Conservation (phyloP, 2,113 vertebrate species). For the Phyllostomus hastatus region DNA sequence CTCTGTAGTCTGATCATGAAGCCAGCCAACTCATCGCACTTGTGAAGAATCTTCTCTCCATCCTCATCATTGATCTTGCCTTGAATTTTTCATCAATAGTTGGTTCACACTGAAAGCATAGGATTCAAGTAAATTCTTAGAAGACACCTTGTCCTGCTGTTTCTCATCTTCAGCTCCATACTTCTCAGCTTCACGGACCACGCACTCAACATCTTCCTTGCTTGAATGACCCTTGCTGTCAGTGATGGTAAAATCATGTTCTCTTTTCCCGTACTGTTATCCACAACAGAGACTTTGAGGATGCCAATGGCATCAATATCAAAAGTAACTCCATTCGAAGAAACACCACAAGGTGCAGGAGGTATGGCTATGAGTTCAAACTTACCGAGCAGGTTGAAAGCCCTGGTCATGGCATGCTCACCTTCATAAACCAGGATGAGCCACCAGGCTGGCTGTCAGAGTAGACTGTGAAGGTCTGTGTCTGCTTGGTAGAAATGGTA, state of each 20-base stretch:
- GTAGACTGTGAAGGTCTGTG: constrained; percentile 87
- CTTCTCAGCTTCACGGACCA: constrained; percentile 95
- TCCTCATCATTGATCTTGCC: constrained; percentile 93
- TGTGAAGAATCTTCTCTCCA: constrained; percentile 93
- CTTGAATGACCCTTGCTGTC: constrained; percentile 94
- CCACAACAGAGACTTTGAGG: constrained; percentile 84
- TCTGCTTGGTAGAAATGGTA: constrained; percentile 90
- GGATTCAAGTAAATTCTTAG: background rate
- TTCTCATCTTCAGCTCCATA: constrained; percentile 82
- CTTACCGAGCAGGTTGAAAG: constrained; percentile 77
- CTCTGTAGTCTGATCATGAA: constrained; percentile 93
- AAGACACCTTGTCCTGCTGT: background rate
- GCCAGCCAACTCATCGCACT: constrained; percentile 94
- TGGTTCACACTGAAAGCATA: background rate
- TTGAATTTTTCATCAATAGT: background rate
- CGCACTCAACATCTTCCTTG: constrained; percentile 94
- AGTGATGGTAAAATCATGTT: constrained; percentile 94
- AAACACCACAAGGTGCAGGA: constrained; percentile 84
- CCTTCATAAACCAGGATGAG: constrained; percentile 78
- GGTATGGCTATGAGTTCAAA: constrained; percentile 86
- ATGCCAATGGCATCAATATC: constrained; percentile 75
- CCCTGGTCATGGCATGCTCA: constrained; percentile 85
- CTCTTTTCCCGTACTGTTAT: constrained; percentile 86
- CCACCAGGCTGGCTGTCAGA: constrained; percentile 89
- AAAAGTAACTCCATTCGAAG: constrained; percentile 77